Conservation (phyloP, 2,113 vertebrate genomes). For the Pelecanoides urinatrix region DNA sequence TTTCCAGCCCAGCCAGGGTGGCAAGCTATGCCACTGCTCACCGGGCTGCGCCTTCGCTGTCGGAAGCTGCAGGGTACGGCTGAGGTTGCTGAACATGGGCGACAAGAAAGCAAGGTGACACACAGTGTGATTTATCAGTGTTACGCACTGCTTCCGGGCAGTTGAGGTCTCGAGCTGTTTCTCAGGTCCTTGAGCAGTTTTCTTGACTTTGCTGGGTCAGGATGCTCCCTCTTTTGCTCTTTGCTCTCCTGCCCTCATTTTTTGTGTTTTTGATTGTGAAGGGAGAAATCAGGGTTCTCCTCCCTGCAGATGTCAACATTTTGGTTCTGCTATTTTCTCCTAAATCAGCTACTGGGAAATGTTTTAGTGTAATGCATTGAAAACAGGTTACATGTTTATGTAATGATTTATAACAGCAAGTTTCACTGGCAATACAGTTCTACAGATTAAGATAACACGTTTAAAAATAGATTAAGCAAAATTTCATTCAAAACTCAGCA, state of each 20-base stretch:
- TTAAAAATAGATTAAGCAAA: background rate
- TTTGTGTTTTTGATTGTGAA: background rate
- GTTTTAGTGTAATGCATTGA: background rate
- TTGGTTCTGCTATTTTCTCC: background rate
- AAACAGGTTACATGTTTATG: background rate
- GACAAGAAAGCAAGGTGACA: background rate
- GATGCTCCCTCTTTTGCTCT: background rate
- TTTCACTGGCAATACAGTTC: background rate
- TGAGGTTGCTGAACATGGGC: background rate
- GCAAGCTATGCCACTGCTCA: accelerated
- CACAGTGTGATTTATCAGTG: background rate
- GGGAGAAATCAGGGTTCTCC: background rate
- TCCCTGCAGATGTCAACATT: background rate
- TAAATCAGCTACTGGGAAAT: background rate
- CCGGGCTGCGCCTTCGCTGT: background rate
- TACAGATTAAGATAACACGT: background rate
- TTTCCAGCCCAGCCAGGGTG: background rate
- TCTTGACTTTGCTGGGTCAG: accelerated
- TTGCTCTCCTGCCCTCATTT: background rate
- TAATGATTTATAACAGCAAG: background rate
- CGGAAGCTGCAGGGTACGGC: background rate
- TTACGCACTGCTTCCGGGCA: background rate
- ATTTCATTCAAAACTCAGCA: background rate
- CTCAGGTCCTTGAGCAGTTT: background rate
- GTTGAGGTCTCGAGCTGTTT: background rate